Evolutionary conservation across 1,140 invertebrate species (phyloP).

Genomic region (Diuraphis noxia): DNA sequence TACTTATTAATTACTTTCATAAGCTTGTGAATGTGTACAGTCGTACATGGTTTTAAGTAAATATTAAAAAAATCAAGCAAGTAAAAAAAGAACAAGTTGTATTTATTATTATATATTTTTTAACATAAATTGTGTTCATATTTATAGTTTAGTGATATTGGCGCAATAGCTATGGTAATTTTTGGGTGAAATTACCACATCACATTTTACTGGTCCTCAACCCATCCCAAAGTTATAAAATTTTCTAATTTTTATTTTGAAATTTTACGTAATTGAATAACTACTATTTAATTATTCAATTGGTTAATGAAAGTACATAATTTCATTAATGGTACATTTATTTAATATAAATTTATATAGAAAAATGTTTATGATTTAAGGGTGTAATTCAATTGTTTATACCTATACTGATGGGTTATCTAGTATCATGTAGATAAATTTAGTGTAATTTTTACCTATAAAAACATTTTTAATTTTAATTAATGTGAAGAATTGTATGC

Average conservation of each 20-base stretch:
- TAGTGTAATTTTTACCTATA: slow-evolving; percentile 24
- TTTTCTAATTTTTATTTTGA: background rate
- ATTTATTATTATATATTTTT: slow-evolving; percentile 5
- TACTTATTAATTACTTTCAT: slow-evolving; percentile 31
- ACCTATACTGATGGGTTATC: slow-evolving; percentile 19
- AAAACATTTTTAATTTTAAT: slow-evolving; percentile 32
- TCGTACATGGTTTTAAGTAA: slow-evolving; percentile 21
- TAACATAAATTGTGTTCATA: slow-evolving; percentile 40
- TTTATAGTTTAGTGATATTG: slow-evolving; percentile 27
- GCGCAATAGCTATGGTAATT: background rate
- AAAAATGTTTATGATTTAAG: slow-evolving; percentile 22
- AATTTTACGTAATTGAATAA: background rate
- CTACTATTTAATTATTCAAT: background rate
- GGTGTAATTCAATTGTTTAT: slow-evolving; percentile 24
- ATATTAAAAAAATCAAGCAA: background rate
- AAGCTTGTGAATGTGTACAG: slow-evolving; percentile 1
- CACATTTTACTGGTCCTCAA: background rate
- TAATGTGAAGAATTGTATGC: background rate
- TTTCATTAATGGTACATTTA: background rate
- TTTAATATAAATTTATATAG: slow-evolving; percentile 27
- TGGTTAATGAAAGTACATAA: background rate
- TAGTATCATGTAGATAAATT: slow-evolving; percentile 24
- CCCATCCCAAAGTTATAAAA: background rate
- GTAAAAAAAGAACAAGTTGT: slow-evolving; percentile 14
- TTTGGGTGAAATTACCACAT: slow-evolving; percentile 20